Percentiles rank a stretch among this genome's conserved stretches.
Evolutionary conservation across 2,797 vertebrate species (phyloP).

Genomic region (Molossus alvarezi): DNA sequence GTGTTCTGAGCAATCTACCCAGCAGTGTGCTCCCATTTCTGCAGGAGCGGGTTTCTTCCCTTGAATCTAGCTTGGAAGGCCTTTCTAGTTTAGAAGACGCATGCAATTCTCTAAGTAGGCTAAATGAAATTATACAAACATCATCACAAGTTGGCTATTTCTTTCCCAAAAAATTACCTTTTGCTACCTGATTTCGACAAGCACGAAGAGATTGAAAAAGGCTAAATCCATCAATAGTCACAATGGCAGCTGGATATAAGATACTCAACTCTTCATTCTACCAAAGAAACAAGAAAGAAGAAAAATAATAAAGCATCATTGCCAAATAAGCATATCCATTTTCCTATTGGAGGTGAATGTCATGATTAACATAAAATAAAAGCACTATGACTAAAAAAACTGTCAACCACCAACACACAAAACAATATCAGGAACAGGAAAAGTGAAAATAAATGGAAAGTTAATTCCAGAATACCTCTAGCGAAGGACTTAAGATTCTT

Average conservation of each 20-base stretch:
- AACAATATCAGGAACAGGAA: background rate
- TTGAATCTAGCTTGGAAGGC: background rate
- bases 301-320: background rate
- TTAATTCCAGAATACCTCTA: constrained; percentile 18
- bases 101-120: background rate
- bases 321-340: background rate
- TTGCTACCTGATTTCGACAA: constrained; percentile 98
- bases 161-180: constrained; percentile 92
- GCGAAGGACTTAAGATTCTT: constrained; percentile 41
- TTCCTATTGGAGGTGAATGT: background rate
- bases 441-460: constrained; percentile 59
- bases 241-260: constrained; percentile 96
- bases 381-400: background rate
- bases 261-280: constrained; percentile 99
- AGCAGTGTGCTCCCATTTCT: background rate
- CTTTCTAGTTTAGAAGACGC: background rate
- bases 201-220: constrained; percentile 99
- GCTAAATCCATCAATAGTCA: constrained; percentile 99
- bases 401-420: constrained; percentile 53
- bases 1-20: background rate
- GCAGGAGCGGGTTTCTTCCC: fast-evolving
- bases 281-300: constrained; percentile 47
- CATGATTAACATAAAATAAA: background rate
- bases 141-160: background rate
- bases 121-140: background rate